Percentiles rank a stretch among this genome's conserved stretches.
Evolutionary conservation across 2,797 vertebrate species (phyloP).

Genomic region (Pangasius krempfi): DNA sequence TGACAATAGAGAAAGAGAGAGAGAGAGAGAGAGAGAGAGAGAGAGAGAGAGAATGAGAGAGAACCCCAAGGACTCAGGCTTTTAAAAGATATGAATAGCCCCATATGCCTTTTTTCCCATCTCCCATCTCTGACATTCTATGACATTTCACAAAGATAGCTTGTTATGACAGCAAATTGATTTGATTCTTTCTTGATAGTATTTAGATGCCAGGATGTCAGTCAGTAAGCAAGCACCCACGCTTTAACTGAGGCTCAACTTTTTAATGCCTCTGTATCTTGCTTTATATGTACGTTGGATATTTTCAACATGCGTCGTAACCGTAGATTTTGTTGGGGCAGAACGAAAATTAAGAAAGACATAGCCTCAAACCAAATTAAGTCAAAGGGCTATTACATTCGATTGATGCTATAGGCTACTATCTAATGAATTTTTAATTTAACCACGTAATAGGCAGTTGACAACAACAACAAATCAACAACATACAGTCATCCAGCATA

Average conservation of each 20-base stretch:
- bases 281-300: neutral
- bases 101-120: slow-evolving; percentile 31
- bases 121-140: slow-evolving; percentile 53
- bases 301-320: neutral
- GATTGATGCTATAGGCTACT: neutral
- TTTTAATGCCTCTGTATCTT: neutral
- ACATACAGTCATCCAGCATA: neutral
- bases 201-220: slow-evolving; percentile 38
- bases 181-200: slow-evolving; percentile 52
- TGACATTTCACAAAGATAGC: slow-evolving; percentile 59
- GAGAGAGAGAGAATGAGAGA: neutral
- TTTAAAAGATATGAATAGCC: slow-evolving; percentile 50
- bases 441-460: neutral
- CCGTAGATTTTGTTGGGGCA: too few relatives aligned
- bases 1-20: slow-evolving; percentile 31
- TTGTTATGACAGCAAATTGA: slow-evolving; percentile 54
- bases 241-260: neutral
- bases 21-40: neutral
- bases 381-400: neutral
- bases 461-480: neutral
- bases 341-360: neutral
- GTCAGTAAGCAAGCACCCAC: slow-evolving; percentile 12
- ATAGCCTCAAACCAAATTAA: neutral
- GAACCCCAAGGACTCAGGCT: slow-evolving; percentile 45
- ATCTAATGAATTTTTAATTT: neutral